These are phyloP conservation scores for Metopolophium dirhodum DNA, from an alignment of 1,140 invertebrate genomes.

Conservation along the genomic window DNA sequence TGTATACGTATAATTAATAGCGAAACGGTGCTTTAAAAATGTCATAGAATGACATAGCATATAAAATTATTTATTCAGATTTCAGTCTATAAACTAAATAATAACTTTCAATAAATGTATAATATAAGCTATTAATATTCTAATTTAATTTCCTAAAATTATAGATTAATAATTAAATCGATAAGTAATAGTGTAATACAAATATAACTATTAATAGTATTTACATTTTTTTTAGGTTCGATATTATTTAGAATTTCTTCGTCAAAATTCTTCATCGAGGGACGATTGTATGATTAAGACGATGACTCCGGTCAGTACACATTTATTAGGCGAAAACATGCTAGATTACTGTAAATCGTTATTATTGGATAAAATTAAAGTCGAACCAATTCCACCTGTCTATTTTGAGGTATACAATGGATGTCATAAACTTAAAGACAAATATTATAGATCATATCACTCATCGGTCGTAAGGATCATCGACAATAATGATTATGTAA, in stretches of 20 bases:
- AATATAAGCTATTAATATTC: not conserved
- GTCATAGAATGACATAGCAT: no score
- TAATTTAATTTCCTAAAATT: not conserved
- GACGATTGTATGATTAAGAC: not conserved
- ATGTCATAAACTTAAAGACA: not conserved
- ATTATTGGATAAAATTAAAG: not conserved
- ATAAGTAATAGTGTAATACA: not conserved
- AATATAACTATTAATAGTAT: not conserved
- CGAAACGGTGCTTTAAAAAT: no score
- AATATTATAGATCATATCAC: not conserved
- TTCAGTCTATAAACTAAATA: not conserved
- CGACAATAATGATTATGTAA: not conserved
- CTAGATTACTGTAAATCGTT: conserved; percentile 14
- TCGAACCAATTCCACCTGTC: conserved; percentile 30
- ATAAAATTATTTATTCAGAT: no score
- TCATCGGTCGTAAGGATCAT: conserved; percentile 11
- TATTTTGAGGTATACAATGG: not conserved
- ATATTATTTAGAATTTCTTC: conserved; percentile 67
- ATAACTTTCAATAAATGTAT: not conserved
- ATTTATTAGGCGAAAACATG: not conserved
- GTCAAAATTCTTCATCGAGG: not conserved
- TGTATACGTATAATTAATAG: no score
- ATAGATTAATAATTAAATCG: not conserved
- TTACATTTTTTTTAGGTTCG: conserved; percentile 63
- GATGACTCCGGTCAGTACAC: conserved; percentile 16